A percentile compares a stretch with the other conserved stretches of the same genome.
Conservation (phyloP, 2,113 vertebrate species). For the Hydropotes inermis region DNA sequence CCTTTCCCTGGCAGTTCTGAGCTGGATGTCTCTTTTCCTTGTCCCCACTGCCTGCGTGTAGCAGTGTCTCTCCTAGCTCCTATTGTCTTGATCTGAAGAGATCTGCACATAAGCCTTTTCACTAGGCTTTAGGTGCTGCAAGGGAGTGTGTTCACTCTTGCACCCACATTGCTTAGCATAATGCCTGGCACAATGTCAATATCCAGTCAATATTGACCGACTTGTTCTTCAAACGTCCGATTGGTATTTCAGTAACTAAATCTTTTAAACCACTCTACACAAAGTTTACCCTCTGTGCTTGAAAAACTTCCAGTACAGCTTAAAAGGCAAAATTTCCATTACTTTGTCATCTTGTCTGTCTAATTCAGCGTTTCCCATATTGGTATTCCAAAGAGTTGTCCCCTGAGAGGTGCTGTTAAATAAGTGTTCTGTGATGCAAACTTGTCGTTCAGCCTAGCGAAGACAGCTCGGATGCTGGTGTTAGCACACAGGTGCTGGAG, state of each 20-base stretch:
- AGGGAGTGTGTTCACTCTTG: background rate
- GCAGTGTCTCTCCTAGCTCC: background rate
- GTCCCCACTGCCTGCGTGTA: background rate
- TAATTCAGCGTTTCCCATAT: background rate
- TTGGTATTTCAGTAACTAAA: background rate
- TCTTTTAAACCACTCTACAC: background rate
- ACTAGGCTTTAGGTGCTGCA: background rate
- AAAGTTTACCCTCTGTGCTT: background rate
- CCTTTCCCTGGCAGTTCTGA: background rate
- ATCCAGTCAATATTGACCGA: accelerated
- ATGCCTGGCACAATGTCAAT: background rate
- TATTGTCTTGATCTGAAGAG: background rate
- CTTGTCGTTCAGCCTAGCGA: background rate
- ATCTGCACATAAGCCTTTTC: background rate
- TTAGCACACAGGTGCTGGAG: background rate
- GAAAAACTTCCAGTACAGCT: background rate
- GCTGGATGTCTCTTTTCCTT: background rate
- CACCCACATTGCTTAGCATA: background rate
- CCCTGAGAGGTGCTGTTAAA: background rate
- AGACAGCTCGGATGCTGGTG: background rate
- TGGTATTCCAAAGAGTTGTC: background rate
- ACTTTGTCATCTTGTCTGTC: background rate
- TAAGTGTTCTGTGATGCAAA: background rate
- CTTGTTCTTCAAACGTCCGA: background rate
- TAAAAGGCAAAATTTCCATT: background rate